phyloP scores from a whole-genome alignment of 1,140 invertebrate genomes.

The Aphelinus certus region DNA sequence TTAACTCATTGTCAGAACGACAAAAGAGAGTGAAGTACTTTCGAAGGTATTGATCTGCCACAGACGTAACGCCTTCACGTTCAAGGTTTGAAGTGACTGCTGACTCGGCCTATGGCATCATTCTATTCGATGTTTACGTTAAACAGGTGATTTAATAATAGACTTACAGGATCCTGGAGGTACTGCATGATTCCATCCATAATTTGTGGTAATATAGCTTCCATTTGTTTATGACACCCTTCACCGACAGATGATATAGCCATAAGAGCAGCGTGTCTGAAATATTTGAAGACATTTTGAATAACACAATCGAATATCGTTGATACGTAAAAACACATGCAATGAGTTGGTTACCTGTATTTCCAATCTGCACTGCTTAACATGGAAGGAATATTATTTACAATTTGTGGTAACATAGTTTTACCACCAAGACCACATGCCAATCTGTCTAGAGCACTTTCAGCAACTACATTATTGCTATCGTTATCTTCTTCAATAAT shows the following conservation, averaged over 20 bases:
- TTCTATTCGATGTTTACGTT: constrained; percentile 12
- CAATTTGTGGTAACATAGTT: constrained; percentile 89
- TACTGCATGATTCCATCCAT: constrained; percentile 90
- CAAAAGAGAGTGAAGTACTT: constrained; percentile 39
- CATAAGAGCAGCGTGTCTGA: constrained; percentile 95
- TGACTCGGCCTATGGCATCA: constrained; percentile 53
- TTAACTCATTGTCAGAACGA: constrained; percentile 54
- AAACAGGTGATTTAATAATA: constrained; percentile 8
- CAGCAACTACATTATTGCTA: constrained; percentile 93
- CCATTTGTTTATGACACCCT: constrained; percentile 98
- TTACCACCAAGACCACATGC: constrained; percentile 97
- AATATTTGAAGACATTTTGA: neutral
- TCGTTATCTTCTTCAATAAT: constrained; percentile 79
- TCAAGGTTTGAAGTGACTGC: constrained; percentile 44
- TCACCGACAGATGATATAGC: constrained; percentile 98
- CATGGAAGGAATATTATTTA: constrained; percentile 87
- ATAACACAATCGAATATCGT: neutral
- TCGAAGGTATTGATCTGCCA: constrained; percentile 54
- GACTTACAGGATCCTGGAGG: constrained; percentile 83
- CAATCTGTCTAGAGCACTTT: constrained; percentile 94
- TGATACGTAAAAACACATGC: neutral
- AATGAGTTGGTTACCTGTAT: constrained; percentile 63
- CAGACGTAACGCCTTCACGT: constrained; percentile 52
- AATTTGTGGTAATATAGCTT: constrained; percentile 88
- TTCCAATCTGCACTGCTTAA: constrained; percentile 85